Percentiles rank a stretch among this genome's conserved stretches.
Evolutionary conservation across 2,797 vertebrate genomes (phyloP).

Genomic region (Eleutherodactylus coqui): DNA sequence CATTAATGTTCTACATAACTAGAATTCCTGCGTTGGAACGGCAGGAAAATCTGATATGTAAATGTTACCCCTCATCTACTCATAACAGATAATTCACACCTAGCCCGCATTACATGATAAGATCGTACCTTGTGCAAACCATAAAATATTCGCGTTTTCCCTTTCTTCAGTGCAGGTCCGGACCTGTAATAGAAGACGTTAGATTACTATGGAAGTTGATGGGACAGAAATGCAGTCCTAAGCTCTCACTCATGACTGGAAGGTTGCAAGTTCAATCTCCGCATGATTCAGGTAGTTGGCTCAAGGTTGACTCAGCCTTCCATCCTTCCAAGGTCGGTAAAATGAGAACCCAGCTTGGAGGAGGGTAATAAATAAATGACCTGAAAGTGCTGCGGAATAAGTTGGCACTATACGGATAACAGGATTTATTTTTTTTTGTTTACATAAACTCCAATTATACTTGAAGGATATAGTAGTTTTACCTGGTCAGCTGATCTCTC

Average conservation of each 20-base stretch:
- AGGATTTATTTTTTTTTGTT: too few species aligned
- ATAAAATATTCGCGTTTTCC: slow-evolving; percentile 89
- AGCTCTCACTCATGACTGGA: too few species aligned
- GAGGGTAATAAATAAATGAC: too few species aligned
- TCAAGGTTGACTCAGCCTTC: too few species aligned
- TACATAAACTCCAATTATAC: background rate
- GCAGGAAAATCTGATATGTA: background rate
- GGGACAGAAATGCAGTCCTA: too few species aligned
- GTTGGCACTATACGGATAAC: too few species aligned
- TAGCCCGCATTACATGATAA: background rate
- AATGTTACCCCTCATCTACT: background rate
- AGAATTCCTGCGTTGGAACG: background rate
- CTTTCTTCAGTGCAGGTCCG: slow-evolving; percentile 89
- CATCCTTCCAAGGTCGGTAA: too few species aligned
- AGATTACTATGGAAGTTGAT: background rate
- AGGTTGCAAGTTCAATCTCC: too few species aligned
- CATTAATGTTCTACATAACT: background rate
- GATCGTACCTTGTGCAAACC: slow-evolving; percentile 88
- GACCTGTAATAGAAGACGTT: slow-evolving; percentile 76
- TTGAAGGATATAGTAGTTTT: background rate
- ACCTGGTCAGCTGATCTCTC: slow-evolving; percentile 85
- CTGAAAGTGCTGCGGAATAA: too few species aligned
- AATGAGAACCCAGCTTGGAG: too few species aligned
- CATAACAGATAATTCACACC: background rate
- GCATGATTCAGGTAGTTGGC: too few species aligned